A percentile compares a stretch with the other conserved stretches of the same genome.
Conservation (phyloP, 2,797 vertebrate genomes). For the Heteromormyrus szaboi region DNA sequence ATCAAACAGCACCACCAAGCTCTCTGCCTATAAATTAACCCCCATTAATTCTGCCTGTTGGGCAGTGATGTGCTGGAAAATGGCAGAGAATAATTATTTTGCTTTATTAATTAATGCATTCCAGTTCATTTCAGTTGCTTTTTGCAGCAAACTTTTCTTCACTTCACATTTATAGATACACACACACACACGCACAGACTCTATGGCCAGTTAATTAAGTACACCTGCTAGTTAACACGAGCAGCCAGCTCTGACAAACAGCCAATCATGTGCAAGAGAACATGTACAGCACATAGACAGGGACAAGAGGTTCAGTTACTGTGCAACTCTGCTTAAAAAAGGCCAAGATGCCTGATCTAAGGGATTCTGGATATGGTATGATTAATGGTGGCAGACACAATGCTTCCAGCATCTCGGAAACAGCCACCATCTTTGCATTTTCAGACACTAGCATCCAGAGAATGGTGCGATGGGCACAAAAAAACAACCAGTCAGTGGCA, state of each 20-base stretch:
- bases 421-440: neutral
- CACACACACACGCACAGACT: neutral
- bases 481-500: neutral
- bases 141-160: neutral
- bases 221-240: neutral
- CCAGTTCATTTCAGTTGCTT: neutral
- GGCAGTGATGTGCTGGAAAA: neutral
- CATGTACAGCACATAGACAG: neutral
- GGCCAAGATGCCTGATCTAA: neutral
- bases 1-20: conserved; percentile 5
- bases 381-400: neutral
- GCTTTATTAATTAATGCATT: neutral
- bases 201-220: neutral
- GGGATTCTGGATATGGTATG: neutral
- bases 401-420: neutral
- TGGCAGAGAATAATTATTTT: neutral
- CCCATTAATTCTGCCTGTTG: neutral
- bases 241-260: neutral
- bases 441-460: neutral
- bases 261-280: neutral
- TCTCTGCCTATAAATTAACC: neutral
- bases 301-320: neutral
- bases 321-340: neutral
- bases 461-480: neutral
- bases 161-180: neutral